Base-by-base conservation (phyloP, 1,140 invertebrate species). In the Nephotettix cincticeps region DNA sequence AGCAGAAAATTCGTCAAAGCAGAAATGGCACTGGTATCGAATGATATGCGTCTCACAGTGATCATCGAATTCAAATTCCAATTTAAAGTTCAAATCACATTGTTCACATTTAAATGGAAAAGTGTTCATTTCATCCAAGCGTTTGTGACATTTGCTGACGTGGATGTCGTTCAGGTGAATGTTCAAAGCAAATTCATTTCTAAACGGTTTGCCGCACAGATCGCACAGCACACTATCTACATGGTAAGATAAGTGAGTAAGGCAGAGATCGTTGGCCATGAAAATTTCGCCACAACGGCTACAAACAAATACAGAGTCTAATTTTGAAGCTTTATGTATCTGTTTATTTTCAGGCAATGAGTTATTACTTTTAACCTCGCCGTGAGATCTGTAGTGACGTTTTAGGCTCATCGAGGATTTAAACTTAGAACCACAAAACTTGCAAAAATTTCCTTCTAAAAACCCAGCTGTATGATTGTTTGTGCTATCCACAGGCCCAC, bases 11-110 rank as follows among this genome's bases (percentile, higher is more conserved):
- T 68, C 68, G 40, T 68, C 54, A 68, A 63, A 61, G 61, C 25
- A 72, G 27, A 13, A 36, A 51, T 61, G 71, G 51, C 21, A 72
- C 65, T 28, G 71, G 56, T 29, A 68, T 45, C 3, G 66, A 58
- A 43, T 68, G 65, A 56, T 61, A 61, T 72, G 66, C 30, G 11
- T 67, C 28, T 13, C 61, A 58, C 27, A 68, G 65, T 36, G 68
- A 30, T 27, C 21, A 68, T 70, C 56, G 27, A 63, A 63, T 32
- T 36, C 54, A 32, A 70, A 61, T 36, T 21, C 56, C 23, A 36
- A 51, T 28, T 19, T 19, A 43, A 70, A 61, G 6, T 28, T 28
- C 25, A 29, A 9, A 63, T 13, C 14, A 36, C 68, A 70, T 23
- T 56, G n/a, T 21, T 27, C n/a, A n/a, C 56, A 61, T 29, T 29